Percentiles rank a stretch among this genome's conserved stretches.
These are phyloP conservation scores for Athripsodes cinereus DNA, from an alignment of 2,888 invertebrate genomes.

Conservation along the genomic window DNA sequence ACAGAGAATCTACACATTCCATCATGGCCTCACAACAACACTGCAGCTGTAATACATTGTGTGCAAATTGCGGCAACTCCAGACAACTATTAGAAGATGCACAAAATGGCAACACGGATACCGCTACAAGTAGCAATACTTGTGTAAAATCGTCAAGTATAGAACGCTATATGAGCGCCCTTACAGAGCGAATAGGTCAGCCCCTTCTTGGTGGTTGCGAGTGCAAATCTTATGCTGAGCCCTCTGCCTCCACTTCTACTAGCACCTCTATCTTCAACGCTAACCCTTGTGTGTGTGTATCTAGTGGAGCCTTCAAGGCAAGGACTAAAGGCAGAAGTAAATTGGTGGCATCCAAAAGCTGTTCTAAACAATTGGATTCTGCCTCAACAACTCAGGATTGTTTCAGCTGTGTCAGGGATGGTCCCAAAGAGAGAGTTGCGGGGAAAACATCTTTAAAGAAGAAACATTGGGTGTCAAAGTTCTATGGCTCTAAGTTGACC, in stretches of 20 bases:
- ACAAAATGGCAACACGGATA: slow-evolving; percentile 13
- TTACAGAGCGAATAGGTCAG: slow-evolving; percentile 17
- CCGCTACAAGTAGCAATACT: neutral
- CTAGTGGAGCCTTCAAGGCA: neutral
- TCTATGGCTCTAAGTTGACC: slow-evolving; percentile 13
- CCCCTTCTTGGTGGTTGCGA: slow-evolving; percentile 3
- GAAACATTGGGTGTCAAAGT: slow-evolving; percentile 19
- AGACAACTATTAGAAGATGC: slow-evolving; percentile 3
- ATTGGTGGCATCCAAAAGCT: slow-evolving; percentile 8
- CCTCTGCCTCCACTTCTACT: neutral
- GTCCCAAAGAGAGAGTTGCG: slow-evolving; percentile 2
- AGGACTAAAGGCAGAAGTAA: slow-evolving; percentile 1
- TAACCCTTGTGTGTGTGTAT: neutral
- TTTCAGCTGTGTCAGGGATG: slow-evolving; percentile 10
- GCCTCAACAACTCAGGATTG: neutral
- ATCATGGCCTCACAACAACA: neutral
- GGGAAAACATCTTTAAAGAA: slow-evolving; percentile 13
- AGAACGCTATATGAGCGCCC: slow-evolving; percentile 24
- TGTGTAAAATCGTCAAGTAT: slow-evolving; percentile 23
- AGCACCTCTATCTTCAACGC: too few relatives aligned
- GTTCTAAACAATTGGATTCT: slow-evolving; percentile 8
- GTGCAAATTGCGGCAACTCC: neutral
- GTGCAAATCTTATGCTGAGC: neutral
- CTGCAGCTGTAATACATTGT: neutral
- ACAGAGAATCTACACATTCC: neutral